Conservation (phyloP, 2,113 vertebrate genomes). For the Cryptomyrus ogoouensis region DNA sequence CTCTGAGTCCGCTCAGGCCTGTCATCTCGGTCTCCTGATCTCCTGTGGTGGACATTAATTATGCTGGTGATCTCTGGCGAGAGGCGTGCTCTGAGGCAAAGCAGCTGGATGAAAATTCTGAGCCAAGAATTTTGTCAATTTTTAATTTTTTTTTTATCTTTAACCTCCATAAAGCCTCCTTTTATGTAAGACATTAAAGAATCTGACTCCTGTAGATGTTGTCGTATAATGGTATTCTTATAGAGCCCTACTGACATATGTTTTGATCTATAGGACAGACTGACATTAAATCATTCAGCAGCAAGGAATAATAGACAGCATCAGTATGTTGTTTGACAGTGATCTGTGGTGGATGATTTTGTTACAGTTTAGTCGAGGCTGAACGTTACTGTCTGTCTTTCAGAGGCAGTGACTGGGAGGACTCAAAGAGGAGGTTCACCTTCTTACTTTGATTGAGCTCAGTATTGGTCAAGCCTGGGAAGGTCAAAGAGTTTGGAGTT, state of each 20-base stretch:
- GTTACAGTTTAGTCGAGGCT: background rate
- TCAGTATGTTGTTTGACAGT: background rate
- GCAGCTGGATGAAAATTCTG: background rate
- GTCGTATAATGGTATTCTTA: background rate
- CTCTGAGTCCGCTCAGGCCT: background rate
- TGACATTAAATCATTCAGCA: background rate
- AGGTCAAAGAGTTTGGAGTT: background rate
- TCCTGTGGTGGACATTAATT: conserved; percentile 19
- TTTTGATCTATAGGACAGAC: background rate
- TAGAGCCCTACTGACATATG: background rate
- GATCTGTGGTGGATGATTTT: background rate
- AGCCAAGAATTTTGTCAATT: background rate
- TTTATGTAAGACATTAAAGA: background rate
- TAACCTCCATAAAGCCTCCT: background rate
- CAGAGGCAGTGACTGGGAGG: background rate
- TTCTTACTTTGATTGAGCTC: background rate
- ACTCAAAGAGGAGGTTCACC: conserved; percentile 25
- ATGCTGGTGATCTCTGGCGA: conserved; percentile 38
- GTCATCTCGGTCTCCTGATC: background rate
- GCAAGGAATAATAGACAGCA: background rate
- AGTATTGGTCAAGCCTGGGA: conserved; percentile 21
- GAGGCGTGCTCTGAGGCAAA: background rate
- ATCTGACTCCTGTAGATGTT: background rate
- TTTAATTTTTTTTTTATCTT: background rate
- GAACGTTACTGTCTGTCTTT: background rate